Base-by-base conservation (phyloP, 2,797 vertebrate species). In the Phyllotis vaccarum region DNA sequence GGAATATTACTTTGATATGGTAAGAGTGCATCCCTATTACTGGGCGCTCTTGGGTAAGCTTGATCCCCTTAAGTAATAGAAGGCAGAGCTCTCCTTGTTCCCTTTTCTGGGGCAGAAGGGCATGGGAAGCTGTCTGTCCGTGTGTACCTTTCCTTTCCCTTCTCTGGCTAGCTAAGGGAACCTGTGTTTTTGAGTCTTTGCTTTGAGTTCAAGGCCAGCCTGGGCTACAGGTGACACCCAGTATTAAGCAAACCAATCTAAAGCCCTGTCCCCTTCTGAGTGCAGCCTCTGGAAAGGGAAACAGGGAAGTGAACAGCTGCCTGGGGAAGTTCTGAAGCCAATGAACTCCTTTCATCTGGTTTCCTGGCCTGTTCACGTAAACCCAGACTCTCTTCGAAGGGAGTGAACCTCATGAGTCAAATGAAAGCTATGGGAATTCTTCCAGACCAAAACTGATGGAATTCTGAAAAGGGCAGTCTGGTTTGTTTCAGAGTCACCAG, bases 371-470 rank as follows among this genome's bases (percentile, higher is more conserved):
- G 3, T 94, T 89, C 75, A 49, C 74, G 46, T 46, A 85, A 96
- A 96, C 58, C 58, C 82, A 72, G 60, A 78, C 78, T 91, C 87
- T 49, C 85, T 72, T 79, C 81, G 9, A 0, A 86, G 40, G 64
- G 37, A 4, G 10, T 58, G 14, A 93, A 85, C 29, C 62, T 17
- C 17, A 31, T 94, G 90, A 92, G 31, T 70, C 43, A 74, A 86
- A 85, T 24, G 66, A 93, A 94, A 78, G 40, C 56, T 81, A 76
- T 49, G 66, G 29, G 92, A 94, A 78, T 75, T 58, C 13, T 62
- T 64, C 52, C 3, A 17, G 79, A 82, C 78, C 81, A 86, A 89
- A 92, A 95, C 58, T 2, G 31, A 24, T 60, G 21, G n/a, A 75
- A 43, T 80, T 83, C 40, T 62, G 80, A 85, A 86, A 74, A 66